Evolutionary conservation across 2,888 invertebrate genomes (phyloP).

Genomic region (Noctua janthina): DNA sequence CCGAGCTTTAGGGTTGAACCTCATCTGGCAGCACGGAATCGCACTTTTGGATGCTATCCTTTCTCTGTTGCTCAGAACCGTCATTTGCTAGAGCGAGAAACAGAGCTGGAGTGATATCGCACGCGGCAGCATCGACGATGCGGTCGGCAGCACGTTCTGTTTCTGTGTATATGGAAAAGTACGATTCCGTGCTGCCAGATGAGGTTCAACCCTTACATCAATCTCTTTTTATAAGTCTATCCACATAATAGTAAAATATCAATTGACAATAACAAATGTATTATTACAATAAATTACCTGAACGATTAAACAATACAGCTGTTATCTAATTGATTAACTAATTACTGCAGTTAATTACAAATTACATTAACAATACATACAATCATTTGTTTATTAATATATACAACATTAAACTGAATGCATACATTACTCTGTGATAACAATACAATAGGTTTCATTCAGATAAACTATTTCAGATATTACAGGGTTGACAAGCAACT

Average conservation of each 20-base stretch:
- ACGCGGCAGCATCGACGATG: too few relatives aligned
- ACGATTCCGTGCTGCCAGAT: too few relatives aligned
- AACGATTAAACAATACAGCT: conserved; percentile 17
- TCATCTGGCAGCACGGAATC: too few relatives aligned
- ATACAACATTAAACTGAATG: conserved; percentile 2
- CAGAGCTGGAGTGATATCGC: too few relatives aligned
- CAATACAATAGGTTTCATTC: conserved; percentile 27
- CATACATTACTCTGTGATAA: conserved; percentile 30
- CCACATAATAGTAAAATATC: neutral
- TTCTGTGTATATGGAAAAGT: too few relatives aligned
- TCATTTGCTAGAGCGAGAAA: too few relatives aligned
- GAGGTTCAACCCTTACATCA: too few relatives aligned
- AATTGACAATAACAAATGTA: neutral
- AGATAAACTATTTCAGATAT: conserved; percentile 33
- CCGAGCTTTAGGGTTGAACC: too few relatives aligned
- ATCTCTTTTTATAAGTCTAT: neutral
- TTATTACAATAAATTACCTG: conserved; percentile 5
- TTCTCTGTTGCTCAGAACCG: too few relatives aligned
- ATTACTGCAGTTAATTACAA: conserved; percentile 32
- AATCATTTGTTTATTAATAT: conserved; percentile 17
- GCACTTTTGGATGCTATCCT: too few relatives aligned
- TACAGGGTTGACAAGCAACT: conserved; percentile 12
- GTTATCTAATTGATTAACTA: conserved; percentile 38
- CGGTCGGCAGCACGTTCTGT: too few relatives aligned
- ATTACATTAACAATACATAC: neutral